phyloP scores from a whole-genome alignment of 2,888 invertebrate genomes.

The Argyra leucocephala region DNA sequence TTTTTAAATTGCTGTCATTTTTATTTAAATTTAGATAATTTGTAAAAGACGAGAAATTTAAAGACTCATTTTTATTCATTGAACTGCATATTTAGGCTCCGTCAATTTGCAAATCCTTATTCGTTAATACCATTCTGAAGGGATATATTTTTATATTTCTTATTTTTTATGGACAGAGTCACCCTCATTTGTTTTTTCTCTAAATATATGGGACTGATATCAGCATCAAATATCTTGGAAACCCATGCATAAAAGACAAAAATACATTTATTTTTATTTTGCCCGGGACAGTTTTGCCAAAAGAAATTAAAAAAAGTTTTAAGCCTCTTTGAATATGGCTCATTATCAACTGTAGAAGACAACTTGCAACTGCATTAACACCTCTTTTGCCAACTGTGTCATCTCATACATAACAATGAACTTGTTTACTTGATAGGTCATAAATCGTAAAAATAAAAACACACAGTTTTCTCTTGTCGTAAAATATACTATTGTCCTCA shows the following conservation, averaged over 20 bases:
- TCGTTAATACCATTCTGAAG: no score
- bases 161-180: no score
- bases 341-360: conserved; percentile 21
- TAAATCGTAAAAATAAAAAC: conserved; percentile 26
- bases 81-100: no score
- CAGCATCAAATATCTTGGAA: no score
- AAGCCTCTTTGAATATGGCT: conserved; percentile 8
- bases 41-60: no score
- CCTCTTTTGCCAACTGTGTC: conserved; percentile 26
- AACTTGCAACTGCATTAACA: conserved; percentile 27
- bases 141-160: no score
- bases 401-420: conserved; percentile 27
- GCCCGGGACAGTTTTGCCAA: conserved; percentile 22
- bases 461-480: conserved; percentile 24
- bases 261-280: conserved; percentile 20
- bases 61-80: no score
- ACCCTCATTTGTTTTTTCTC: no score
- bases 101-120: no score
- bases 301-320: conserved; percentile 21
- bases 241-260: conserved; percentile 18
- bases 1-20: no score
- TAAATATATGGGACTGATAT: no score
- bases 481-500: conserved; percentile 18
- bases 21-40: no score
- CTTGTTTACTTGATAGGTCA: conserved; percentile 21